Evolutionary conservation across 1,140 invertebrate species (phyloP).

Genomic region (Sweltsa coloradensis): DNA sequence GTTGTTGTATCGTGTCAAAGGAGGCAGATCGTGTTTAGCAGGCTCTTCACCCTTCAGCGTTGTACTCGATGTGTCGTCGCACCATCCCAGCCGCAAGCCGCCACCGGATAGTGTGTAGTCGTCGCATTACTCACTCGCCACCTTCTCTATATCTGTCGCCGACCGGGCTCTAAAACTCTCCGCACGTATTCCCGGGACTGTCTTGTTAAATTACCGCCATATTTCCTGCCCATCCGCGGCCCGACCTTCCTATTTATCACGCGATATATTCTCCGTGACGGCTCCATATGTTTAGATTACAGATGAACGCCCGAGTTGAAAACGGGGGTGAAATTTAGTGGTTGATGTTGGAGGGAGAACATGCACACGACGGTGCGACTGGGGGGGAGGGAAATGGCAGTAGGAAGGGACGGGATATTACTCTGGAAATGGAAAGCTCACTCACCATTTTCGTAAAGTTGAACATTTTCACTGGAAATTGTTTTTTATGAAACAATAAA

Average conservation of each 20-base stretch:
- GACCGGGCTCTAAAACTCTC: conserved; percentile 10
- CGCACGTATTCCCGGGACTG: conserved; percentile 11
- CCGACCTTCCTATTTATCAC: conserved; percentile 15
- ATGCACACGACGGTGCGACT: too few species aligned
- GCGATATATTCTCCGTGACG: conserved; percentile 17
- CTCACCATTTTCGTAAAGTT: too few species aligned
- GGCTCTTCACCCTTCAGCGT: too few species aligned
- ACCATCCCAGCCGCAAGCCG: too few species aligned
- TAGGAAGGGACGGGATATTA: not conserved
- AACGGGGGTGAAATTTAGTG: conserved; percentile 13
- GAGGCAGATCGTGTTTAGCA: too few species aligned
- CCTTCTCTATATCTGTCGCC: conserved; percentile 4
- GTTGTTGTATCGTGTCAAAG: too few species aligned
- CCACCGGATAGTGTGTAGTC: too few species aligned
- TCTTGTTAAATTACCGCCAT: conserved; percentile 19
- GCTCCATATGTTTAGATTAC: conserved; percentile 20
- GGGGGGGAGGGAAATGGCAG: conserved; percentile 4
- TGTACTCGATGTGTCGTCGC: too few species aligned
- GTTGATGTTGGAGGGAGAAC: not conserved
- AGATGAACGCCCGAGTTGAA: conserved; percentile 13
- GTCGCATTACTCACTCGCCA: too few species aligned
- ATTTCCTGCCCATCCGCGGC: conserved; percentile 13
- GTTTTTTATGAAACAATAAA: too few species aligned
- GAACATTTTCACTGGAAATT: too few species aligned
- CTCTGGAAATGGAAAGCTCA: not conserved